phyloP scores from a whole-genome alignment of 2,113 vertebrate genomes.

The Galeopterus variegatus region DNA sequence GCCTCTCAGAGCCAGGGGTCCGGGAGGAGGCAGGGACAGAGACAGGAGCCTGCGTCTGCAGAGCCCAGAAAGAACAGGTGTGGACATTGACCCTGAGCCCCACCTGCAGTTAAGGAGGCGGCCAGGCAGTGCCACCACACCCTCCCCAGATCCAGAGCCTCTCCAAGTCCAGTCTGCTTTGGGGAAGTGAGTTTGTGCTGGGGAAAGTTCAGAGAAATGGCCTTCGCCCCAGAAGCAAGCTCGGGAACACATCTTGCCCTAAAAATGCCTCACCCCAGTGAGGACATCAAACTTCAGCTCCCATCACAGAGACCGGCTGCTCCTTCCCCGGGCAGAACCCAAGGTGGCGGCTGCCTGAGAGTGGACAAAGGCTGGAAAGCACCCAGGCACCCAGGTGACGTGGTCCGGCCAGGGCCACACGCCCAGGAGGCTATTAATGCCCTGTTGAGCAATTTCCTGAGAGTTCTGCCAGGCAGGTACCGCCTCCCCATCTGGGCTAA shows the following conservation, averaged over 20 bases:
- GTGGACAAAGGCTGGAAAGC: not conserved
- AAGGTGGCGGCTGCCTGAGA: not conserved
- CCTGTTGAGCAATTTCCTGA: slow-evolving; percentile 43
- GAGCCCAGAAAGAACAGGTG: not conserved
- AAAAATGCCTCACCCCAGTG: not conserved
- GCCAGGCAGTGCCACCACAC: not conserved
- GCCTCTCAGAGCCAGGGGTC: not conserved
- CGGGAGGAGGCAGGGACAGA: not conserved
- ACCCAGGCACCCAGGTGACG: not conserved
- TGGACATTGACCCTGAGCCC: rapidly evolving
- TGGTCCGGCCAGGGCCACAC: not conserved
- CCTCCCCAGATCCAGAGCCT: too few species aligned
- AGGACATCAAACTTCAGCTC: not conserved
- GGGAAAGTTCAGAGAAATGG: not conserved
- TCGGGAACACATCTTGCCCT: too few species aligned
- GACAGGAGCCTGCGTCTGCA: not conserved
- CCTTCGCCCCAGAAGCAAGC: not conserved
- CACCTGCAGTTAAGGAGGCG: not conserved
- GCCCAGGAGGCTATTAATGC: not conserved
- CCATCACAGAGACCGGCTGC: not conserved
- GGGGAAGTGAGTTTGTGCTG: not conserved
- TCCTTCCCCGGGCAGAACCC: not conserved
- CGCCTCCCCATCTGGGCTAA: not conserved
- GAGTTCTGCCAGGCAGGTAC: not conserved
- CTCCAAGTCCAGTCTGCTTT: not conserved